Percentiles rank a stretch among this genome's conserved stretches.
These are phyloP conservation scores for Nomada flava DNA, from an alignment of 2,888 invertebrate genomes.

Conservation along the genomic window DNA sequence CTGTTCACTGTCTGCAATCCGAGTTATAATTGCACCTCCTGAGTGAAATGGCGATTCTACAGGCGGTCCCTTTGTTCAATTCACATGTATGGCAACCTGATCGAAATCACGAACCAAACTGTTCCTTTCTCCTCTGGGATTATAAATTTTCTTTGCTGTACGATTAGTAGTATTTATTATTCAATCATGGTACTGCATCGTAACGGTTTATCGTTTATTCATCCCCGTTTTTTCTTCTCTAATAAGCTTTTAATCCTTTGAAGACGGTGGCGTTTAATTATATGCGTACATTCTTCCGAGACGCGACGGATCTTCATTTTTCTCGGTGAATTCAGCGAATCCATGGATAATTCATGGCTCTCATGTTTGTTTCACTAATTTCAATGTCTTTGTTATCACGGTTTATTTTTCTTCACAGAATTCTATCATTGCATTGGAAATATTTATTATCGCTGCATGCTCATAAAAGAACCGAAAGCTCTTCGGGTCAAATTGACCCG, in stretches of 20 bases:
- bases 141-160: neutral
- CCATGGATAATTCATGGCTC: neutral
- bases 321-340: neutral
- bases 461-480: too few species aligned
- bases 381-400: neutral
- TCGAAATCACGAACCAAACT: constrained; percentile 6
- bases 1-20: constrained; percentile 13
- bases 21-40: constrained; percentile 43
- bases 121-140: neutral
- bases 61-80: neutral
- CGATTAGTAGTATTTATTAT: constrained; percentile 1
- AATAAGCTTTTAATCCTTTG: too few species aligned
- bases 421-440: too few species aligned
- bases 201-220: neutral
- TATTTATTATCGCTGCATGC: too few species aligned
- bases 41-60: constrained; percentile 22
- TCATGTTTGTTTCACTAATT: neutral
- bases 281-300: neutral
- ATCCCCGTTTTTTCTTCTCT: neutral
- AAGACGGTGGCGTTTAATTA: neutral
- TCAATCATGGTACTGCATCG: neutral
- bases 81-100: constrained; percentile 7
- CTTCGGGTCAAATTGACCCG: too few species aligned
- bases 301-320: neutral
- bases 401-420: neutral